Evolutionary conservation across 1,140 invertebrate genomes (phyloP).

Genomic region (Venustaconcha ellipsiformis): DNA sequence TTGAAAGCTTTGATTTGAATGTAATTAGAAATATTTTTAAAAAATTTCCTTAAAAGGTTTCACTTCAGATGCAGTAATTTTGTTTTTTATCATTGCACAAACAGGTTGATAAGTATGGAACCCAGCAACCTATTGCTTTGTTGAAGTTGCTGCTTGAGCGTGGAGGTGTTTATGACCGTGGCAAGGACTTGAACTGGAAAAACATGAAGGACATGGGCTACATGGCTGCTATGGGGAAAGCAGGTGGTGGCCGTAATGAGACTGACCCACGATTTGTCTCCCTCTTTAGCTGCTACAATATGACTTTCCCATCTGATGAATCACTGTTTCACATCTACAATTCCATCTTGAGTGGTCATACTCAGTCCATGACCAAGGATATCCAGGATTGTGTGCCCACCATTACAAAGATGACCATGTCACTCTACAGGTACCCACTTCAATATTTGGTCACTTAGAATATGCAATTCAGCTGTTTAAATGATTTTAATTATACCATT

Average conservation of each 20-base stretch:
- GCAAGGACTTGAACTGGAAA: conserved; percentile 92
- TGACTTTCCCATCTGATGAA: conserved; percentile 81
- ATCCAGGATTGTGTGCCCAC: conserved; percentile 76
- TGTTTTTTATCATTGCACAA: no score
- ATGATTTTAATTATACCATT: not conserved
- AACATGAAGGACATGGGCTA: conserved; percentile 82
- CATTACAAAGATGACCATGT: conserved; percentile 83
- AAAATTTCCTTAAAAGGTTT: no score
- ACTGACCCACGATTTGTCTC: conserved; percentile 91
- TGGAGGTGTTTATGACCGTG: conserved; percentile 87
- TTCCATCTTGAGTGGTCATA: conserved; percentile 84
- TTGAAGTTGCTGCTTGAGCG: conserved; percentile 88
- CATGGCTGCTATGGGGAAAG: conserved; percentile 75
- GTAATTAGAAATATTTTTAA: no score
- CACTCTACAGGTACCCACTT: conserved; percentile 80
- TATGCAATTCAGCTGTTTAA: no score
- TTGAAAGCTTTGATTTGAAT: no score
- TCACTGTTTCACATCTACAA: conserved; percentile 73
- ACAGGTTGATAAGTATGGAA: conserved; percentile 84
- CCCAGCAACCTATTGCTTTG: conserved; percentile 91
- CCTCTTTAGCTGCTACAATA: conserved; percentile 88
- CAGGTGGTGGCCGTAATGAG: conserved; percentile 87
- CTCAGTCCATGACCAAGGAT: conserved; percentile 77
- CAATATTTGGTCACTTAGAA: no score
- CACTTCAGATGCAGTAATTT: no score